phyloP scores from a whole-genome alignment of 2,113 vertebrate genomes.

The Andinoacara biseriatus region DNA sequence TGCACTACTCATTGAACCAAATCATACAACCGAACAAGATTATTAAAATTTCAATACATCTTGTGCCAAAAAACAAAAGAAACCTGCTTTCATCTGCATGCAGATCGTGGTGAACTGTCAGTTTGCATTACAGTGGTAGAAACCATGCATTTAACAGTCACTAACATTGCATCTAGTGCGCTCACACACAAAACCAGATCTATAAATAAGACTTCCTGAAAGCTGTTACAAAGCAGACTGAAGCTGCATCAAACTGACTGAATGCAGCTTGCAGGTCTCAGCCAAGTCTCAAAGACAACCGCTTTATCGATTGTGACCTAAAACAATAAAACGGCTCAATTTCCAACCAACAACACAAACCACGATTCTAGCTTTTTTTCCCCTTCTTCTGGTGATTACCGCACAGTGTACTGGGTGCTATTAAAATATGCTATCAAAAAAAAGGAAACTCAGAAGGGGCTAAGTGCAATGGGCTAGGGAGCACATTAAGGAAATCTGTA shows the following conservation, averaged over 20 bases:
- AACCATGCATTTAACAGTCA: conserved; percentile 43
- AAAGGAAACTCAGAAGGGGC: conserved; percentile 43
- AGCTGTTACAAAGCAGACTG: conserved; percentile 51
- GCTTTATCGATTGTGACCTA: background rate
- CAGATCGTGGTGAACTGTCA: background rate
- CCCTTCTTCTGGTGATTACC: background rate
- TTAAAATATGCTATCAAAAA: conserved; percentile 20
- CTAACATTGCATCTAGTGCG: background rate
- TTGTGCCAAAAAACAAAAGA: no score
- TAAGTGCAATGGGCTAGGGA: conserved; percentile 76
- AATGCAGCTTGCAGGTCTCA: conserved; percentile 51
- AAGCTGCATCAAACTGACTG: conserved; percentile 60
- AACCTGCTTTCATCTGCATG: background rate
- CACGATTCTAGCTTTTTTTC: background rate
- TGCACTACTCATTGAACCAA: background rate
- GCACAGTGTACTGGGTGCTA: background rate
- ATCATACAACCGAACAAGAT: background rate
- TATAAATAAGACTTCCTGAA: conserved; percentile 70
- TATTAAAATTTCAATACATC: background rate
- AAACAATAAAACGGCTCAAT: background rate
- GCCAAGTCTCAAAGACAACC: background rate
- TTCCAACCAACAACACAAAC: conserved; percentile 11
- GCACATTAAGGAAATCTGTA: conserved; percentile 88
- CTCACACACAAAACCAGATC: conserved; percentile 33
- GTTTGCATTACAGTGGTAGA: background rate